Evolutionary conservation across 2,797 vertebrate species (phyloP).

Genomic region (Hydrocynus forskahlii): DNA sequence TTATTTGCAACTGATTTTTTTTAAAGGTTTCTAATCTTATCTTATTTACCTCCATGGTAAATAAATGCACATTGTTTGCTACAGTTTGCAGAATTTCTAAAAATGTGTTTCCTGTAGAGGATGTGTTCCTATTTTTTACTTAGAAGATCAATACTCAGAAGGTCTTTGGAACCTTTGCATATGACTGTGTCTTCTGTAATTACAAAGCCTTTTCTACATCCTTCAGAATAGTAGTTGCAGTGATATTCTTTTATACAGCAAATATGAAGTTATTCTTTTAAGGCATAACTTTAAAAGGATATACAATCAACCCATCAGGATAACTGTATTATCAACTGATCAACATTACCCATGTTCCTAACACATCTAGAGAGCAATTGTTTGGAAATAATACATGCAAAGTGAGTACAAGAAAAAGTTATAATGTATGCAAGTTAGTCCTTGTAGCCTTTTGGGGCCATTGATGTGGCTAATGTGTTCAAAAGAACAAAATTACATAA

Average conservation of each 20-base stretch:
- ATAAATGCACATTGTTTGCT: too few relatives aligned
- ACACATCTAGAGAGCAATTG: background rate
- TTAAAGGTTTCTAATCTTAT: too few relatives aligned
- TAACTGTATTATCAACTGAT: background rate
- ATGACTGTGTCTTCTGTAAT: background rate
- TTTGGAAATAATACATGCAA: constrained; percentile 16
- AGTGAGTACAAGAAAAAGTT: constrained; percentile 17
- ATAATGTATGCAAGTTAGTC: constrained; percentile 11
- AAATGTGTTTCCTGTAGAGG: too few relatives aligned
- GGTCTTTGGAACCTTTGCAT: background rate
- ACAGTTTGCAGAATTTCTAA: too few relatives aligned
- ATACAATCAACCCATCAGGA: background rate
- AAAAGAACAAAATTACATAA: constrained; percentile 40
- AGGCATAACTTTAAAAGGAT: too few relatives aligned
- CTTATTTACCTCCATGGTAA: too few relatives aligned
- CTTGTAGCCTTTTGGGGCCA: background rate
- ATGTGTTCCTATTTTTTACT: too few relatives aligned
- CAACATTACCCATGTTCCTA: background rate
- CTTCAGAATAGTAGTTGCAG: background rate
- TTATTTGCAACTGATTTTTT: too few relatives aligned
- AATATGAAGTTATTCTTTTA: too few relatives aligned
- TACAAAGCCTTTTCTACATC: background rate
- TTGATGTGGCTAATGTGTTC: constrained; percentile 15
- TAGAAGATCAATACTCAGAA: background rate
- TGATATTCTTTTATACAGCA: background rate